phyloP scores from a whole-genome alignment of 2,888 invertebrate species.

The Drosophila robusta region DNA sequence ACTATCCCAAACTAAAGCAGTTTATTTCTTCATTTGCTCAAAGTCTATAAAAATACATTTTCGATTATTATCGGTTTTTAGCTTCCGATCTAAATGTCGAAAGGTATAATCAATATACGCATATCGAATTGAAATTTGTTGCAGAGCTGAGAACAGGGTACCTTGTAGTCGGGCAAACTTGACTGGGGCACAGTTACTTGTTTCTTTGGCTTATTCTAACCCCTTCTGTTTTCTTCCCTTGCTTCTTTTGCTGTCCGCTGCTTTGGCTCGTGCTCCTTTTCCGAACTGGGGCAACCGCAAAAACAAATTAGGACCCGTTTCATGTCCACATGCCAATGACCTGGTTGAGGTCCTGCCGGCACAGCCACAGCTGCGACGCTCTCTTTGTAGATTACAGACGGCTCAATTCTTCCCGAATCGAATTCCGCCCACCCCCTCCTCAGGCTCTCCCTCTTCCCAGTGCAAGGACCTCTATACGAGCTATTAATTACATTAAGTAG shows the following conservation, averaged over 20 bases:
- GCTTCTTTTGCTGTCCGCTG: neutral
- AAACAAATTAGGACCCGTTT: slow-evolving; percentile 61
- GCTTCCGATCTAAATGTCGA: too few relatives aligned
- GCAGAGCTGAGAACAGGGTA: neutral
- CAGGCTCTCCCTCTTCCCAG: slow-evolving; percentile 1
- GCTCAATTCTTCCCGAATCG: too few relatives aligned
- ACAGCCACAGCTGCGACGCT: slow-evolving; percentile 42
- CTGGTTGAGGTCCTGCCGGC: slow-evolving; percentile 23
- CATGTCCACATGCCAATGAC: slow-evolving; percentile 66
- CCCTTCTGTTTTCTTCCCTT: neutral
- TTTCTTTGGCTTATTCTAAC: neutral
- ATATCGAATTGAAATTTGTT: too few relatives aligned
- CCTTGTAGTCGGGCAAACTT: neutral
- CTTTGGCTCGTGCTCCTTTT: slow-evolving; percentile 51
- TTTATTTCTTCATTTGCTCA: too few relatives aligned
- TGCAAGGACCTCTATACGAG: slow-evolving; percentile 38
- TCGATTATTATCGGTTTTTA: too few relatives aligned
- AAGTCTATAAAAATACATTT: too few relatives aligned
- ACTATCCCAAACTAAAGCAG: too few relatives aligned
- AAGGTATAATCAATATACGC: too few relatives aligned
- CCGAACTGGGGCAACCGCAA: slow-evolving; percentile 62
- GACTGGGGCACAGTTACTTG: neutral
- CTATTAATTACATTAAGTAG: slow-evolving; percentile 43
- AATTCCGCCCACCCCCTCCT: too few relatives aligned
- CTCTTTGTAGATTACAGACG: neutral